These are phyloP conservation scores for Erannis defoliaria DNA, from an alignment of 2,888 invertebrate genomes.

Conservation along the genomic window DNA sequence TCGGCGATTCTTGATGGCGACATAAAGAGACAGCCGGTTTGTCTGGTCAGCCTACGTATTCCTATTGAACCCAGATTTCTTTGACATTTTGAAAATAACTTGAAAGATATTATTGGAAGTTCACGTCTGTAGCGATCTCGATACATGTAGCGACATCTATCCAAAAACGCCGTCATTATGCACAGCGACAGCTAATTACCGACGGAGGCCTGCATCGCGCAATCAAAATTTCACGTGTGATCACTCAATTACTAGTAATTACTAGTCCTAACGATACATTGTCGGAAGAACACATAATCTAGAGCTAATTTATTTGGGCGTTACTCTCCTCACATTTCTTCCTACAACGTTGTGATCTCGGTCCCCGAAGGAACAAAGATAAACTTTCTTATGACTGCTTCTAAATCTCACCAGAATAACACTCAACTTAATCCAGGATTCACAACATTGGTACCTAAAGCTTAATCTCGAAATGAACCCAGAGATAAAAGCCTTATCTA, in stretches of 20 bases:
- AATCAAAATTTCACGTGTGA: not conserved
- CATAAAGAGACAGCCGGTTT: constrained; percentile 33
- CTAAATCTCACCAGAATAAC: not conserved
- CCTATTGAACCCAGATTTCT: constrained; percentile 15
- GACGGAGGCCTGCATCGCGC: too few relatives aligned
- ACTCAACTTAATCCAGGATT: not conserved
- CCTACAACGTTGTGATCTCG: too few relatives aligned
- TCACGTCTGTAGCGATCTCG: too few relatives aligned
- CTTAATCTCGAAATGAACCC: not conserved
- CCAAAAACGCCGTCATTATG: too few relatives aligned
- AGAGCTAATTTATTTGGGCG: too few relatives aligned
- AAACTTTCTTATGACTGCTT: not conserved
- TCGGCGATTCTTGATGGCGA: constrained; percentile 41
- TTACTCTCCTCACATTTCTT: too few relatives aligned
- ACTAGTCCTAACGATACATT: too few relatives aligned
- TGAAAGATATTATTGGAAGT: not conserved
- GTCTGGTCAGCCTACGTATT: constrained; percentile 17
- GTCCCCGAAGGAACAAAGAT: too few relatives aligned
- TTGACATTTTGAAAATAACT: not conserved
- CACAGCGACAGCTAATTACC: too few relatives aligned
- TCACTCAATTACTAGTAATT: too few relatives aligned
- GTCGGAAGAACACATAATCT: too few relatives aligned
- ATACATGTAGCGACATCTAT: not conserved
- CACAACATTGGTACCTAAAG: not conserved
- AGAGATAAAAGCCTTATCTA: not conserved